phyloP scores from a whole-genome alignment of 2,113 vertebrate species.

The Myocastor coypus region DNA sequence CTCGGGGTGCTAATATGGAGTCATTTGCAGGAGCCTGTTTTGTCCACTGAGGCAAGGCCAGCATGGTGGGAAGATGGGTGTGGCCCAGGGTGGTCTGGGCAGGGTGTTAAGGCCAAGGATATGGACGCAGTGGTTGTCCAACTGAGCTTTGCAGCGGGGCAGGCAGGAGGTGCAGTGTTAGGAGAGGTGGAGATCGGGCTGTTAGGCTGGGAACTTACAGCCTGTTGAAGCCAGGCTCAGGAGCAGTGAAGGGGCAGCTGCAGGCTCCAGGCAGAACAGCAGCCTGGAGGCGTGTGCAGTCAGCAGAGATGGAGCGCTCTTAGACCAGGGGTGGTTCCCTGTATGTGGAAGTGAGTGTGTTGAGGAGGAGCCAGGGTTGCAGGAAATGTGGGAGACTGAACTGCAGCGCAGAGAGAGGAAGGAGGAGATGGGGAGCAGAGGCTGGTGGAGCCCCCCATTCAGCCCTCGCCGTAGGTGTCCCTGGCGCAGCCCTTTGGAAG shows the following conservation, averaged over 20 bases:
- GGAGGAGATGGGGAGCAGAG: not conserved
- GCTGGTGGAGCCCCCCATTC: not conserved
- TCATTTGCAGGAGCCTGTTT: not conserved
- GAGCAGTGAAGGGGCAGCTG: not conserved
- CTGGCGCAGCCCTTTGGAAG: not conserved
- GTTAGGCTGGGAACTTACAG: fast-evolving
- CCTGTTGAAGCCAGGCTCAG: fast-evolving
- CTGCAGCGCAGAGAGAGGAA: not conserved
- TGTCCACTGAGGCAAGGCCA: not conserved
- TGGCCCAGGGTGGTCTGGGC: not conserved
- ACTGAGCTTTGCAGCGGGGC: not conserved
- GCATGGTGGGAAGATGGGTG: not conserved
- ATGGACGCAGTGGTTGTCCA: not conserved
- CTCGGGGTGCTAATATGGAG: not conserved
- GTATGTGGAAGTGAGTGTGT: not conserved
- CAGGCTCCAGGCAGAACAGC: not conserved
- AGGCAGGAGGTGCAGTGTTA: not conserved
- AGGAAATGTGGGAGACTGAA: not conserved
- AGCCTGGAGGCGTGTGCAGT: not conserved
- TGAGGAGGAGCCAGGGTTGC: not conserved
- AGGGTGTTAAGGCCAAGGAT: not conserved
- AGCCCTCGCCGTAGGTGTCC: not conserved
- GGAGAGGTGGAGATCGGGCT: not conserved
- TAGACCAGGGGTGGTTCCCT: not conserved
- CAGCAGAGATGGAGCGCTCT: not conserved